These are phyloP conservation scores for Pinctada fucata DNA, from an alignment of 2,888 invertebrate species.

Conservation along the genomic window DNA sequence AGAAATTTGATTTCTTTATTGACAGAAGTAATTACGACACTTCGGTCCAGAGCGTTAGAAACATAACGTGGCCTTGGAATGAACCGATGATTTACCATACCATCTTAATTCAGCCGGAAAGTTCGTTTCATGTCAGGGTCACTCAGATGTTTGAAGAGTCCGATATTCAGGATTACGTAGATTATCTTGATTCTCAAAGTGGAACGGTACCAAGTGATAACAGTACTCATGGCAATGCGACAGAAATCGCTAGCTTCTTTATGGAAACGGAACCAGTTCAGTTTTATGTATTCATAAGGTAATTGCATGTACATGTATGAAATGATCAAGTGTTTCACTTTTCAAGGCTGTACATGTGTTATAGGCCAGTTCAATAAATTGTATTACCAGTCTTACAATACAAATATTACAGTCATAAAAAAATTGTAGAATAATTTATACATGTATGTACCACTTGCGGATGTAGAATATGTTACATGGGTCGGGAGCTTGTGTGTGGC, in stretches of 20 bases:
- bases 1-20: constrained; percentile 50
- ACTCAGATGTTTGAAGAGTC: constrained; percentile 38
- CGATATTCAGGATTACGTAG: constrained; percentile 30
- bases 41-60: constrained; percentile 11
- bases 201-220: not conserved
- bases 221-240: constrained; percentile 25
- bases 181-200: not conserved
- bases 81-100: constrained; percentile 41
- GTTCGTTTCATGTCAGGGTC: constrained; percentile 38
- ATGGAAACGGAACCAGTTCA: constrained; percentile 41
- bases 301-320: not conserved
- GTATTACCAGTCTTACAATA: no score
- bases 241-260: constrained; percentile 22
- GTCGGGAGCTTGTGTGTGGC: no score
- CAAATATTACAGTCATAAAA: no score
- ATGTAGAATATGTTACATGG: no score
- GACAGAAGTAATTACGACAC: constrained; percentile 36
- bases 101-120: constrained; percentile 32
- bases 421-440: no score
- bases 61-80: constrained; percentile 39
- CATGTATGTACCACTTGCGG: no score
- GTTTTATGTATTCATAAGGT: constrained; percentile 42
- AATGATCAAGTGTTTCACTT: not conserved
- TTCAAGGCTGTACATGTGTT: no score
- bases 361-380: no score